Base-by-base conservation (phyloP, 2,797 vertebrate species). In the Vultur gryphus region DNA sequence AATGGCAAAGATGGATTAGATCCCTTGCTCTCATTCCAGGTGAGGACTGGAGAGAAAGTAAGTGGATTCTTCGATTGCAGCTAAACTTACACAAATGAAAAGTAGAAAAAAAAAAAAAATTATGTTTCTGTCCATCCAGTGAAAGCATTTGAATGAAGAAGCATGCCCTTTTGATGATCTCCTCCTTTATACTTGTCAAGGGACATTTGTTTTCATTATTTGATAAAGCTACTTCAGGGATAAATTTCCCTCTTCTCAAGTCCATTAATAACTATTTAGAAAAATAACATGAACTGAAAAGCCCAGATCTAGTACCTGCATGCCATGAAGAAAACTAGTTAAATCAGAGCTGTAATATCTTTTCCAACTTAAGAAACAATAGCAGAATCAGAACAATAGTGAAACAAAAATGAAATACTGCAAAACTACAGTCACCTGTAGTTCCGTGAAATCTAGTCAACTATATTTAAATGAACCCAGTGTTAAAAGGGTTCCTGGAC, bases 71-170 rank as follows among this genome's bases (percentile, higher is more conserved):
- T 52, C 0, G 0, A 37, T 14, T 51, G 17, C 3, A 78, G 14
- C 43, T 75, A 72, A 72, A 80, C 31, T 21, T 33, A 39, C 12
- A 33, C 12, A 81, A 54, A 48, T 51, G 33, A 81, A 71, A 86
- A 84, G 26, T 17, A 54, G 51, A 51, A 85, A n/a, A 55, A 89
- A 94, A 89, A 94, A 90, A 92, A 31, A 73, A 69, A 70, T 64
- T 13, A 26, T 23, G 1, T 39, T 93, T 93, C 46, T 84, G 21
- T 76, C 48, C 29, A 49, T 48, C 28, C 21, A 64, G 58, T 23
- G 19, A 70, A 89, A 87, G 46, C 0, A 0, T 29, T 31, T 76
- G 31, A 84, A 82, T 37, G 51, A 81, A 93, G 61, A 23, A 82
- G 13, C 15, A 44, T 51, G 4, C 2, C 28, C 16, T 86, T 78